Evolutionary conservation across 1,140 invertebrate genomes (phyloP), one percentile per base, ranked within the genome.

Genomic region (Bombus consobrinus): DNA sequence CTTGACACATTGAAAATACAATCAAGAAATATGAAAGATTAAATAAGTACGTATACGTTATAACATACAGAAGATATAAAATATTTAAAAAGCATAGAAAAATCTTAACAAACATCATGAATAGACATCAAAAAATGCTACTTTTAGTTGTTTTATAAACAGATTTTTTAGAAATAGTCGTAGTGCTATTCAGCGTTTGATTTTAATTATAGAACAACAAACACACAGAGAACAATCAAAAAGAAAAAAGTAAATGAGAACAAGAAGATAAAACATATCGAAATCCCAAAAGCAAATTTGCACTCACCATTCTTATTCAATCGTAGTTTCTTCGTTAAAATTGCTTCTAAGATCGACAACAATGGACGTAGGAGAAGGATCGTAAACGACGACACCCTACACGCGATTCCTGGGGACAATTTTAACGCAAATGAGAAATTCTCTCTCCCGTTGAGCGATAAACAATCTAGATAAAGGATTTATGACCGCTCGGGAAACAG

Each of bases 391-490:
- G 47, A 73, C 39, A 85, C 37, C n/a, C 59, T 15, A 28, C 74
- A 62, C 47, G 69, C 87, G 75, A 69, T 71, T 41, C 28, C 68
- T 47, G 28, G 79, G 78, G 88, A 90, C 87, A 87, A 92, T 91
- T 93, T 91, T 91, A 91, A 91, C 86, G 90, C 87, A 91, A 92
- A 92, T 92, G 92, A 91, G 88, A 90, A 92, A 92, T 86, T 89
- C 76, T 87, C 76, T 85, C 82, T 79, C 73, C 77, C 57, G 41
- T 28, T 43, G 82, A 68, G 79, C 80, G 86, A 91, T 91, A 91
- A 92, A 92, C 91, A 91, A 88, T 90, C 74, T 47, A 82, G 92
- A 92, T 90, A 89, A 90, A 92, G 85, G 88, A 92, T 92, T 92
- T 92, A 92, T 92, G 85, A 81, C 39, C 80, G 76, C 69, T 84